Conservation (phyloP, 2,888 invertebrate species). For the Marronus borbonicus region DNA sequence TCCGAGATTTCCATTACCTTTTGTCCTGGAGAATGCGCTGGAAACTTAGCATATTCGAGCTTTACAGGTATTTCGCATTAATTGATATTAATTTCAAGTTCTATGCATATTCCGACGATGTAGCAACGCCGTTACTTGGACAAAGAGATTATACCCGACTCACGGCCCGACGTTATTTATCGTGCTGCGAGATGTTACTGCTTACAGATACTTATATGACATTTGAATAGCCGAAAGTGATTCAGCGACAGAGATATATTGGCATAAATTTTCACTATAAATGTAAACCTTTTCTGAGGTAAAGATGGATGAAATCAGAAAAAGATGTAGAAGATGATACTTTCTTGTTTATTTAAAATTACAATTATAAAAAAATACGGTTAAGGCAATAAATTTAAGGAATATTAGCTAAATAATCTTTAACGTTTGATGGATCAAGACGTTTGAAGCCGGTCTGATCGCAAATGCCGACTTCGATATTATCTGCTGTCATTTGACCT, state of each 20-base stretch:
- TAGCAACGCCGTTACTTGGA: slow-evolving; percentile 5
- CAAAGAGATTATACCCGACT: slow-evolving; percentile 36
- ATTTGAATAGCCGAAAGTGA: slow-evolving; percentile 37
- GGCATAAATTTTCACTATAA: background rate
- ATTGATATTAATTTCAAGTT: slow-evolving; percentile 40
- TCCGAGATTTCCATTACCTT: slow-evolving; percentile 22
- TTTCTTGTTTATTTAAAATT: slow-evolving; percentile 6
- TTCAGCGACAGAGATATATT: slow-evolving; percentile 27
- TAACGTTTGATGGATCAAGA: slow-evolving; percentile 92
- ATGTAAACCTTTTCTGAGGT: background rate
- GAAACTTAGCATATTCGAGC: slow-evolving; percentile 32
- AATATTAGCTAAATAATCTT: slow-evolving; percentile 96
- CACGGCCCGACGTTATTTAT: slow-evolving; percentile 15
- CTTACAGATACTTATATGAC: slow-evolving; percentile 42
- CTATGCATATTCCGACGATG: slow-evolving; percentile 25
- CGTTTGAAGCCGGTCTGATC: slow-evolving; percentile 92
- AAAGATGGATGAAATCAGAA: background rate
- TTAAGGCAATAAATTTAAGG: slow-evolving; percentile 70
- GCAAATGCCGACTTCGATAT: slow-evolving; percentile 98
- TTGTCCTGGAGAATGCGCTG: slow-evolving; percentile 17
- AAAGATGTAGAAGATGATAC: background rate
- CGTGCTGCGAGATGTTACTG: slow-evolving; percentile 5
- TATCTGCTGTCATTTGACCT: slow-evolving; percentile 99
- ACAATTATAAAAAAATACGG: slow-evolving; percentile 27
- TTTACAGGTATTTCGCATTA: slow-evolving; percentile 33